These are phyloP conservation scores for Goniozus legneri DNA, from an alignment of 1,140 invertebrate species.

Conservation along the genomic window DNA sequence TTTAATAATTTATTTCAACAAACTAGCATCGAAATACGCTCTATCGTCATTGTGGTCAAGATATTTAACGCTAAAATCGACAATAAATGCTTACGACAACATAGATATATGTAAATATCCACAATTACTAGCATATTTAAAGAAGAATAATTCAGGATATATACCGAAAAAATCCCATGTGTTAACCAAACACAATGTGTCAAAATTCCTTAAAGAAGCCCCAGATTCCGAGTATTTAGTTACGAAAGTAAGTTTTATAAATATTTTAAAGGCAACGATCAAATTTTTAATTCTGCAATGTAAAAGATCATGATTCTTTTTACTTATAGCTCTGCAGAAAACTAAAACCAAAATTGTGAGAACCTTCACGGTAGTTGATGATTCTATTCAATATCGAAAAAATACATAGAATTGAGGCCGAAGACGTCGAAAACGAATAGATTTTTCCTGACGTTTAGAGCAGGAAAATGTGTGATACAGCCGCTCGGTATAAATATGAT, in stretches of 20 bases:
- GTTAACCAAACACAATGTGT: neutral
- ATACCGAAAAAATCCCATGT: neutral
- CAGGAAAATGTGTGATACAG: neutral
- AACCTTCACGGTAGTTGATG: neutral
- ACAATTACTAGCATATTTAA: neutral
- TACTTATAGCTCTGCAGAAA: neutral
- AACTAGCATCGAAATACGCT: neutral
- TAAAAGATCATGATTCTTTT: neutral
- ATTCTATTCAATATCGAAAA: neutral
- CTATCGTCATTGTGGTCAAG: neutral
- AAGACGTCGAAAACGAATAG: neutral
- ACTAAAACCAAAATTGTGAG: neutral
- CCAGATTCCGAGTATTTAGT: neutral
- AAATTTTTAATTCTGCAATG: neutral
- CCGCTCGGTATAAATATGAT: constrained; percentile 3
- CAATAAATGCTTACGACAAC: neutral
- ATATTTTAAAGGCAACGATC: neutral
- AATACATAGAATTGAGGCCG: neutral
- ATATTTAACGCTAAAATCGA: neutral
- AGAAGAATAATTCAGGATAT: neutral
- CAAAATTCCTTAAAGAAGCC: neutral
- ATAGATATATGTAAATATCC: neutral
- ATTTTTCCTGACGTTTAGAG: neutral
- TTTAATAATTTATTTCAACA: neutral
- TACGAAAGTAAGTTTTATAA: neutral